Percentiles rank a stretch among this genome's conserved stretches.
phyloP scores from a whole-genome alignment of 2,888 invertebrate species.

The Drosophila anomelani region DNA sequence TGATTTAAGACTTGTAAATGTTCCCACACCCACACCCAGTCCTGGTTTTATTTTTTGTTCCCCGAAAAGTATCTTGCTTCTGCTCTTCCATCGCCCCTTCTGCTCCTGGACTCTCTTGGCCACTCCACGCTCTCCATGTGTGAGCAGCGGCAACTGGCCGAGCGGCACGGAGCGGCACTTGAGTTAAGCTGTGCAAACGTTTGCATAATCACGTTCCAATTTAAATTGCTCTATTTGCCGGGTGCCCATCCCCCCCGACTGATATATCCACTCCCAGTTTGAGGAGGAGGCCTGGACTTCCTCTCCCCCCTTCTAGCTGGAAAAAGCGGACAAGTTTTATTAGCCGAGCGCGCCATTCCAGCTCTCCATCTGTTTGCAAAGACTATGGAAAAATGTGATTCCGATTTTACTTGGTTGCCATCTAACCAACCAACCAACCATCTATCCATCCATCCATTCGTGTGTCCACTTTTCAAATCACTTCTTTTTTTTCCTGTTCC shows the following conservation, averaged over 20 bases:
- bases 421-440: constrained; percentile 1
- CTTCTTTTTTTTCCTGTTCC: constrained; percentile 23
- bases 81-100: background rate
- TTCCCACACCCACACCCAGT: background rate
- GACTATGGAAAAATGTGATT: constrained; percentile 53
- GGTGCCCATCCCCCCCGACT: background rate
- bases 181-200: constrained; percentile 83
- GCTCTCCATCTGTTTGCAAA: constrained; percentile 41
- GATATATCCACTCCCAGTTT: background rate
- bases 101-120: background rate
- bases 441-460: constrained; percentile 2
- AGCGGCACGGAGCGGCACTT: constrained; percentile 79
- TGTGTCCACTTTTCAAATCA: constrained; percentile 36
- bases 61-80: background rate
- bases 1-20: constrained; percentile 69
- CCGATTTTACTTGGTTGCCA: constrained; percentile 33
- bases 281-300: background rate
- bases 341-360: constrained; percentile 49
- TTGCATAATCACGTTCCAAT: constrained; percentile 82
- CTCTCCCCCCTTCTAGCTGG: constrained; percentile 39
- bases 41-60: background rate
- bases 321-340: constrained; percentile 73
- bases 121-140: constrained; percentile 25
- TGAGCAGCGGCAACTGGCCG: constrained; percentile 61
- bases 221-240: constrained; percentile 78